These are phyloP conservation scores for Chiloscyllium punctatum DNA, from an alignment of 2,797 vertebrate genomes.

Conservation along the genomic window DNA sequence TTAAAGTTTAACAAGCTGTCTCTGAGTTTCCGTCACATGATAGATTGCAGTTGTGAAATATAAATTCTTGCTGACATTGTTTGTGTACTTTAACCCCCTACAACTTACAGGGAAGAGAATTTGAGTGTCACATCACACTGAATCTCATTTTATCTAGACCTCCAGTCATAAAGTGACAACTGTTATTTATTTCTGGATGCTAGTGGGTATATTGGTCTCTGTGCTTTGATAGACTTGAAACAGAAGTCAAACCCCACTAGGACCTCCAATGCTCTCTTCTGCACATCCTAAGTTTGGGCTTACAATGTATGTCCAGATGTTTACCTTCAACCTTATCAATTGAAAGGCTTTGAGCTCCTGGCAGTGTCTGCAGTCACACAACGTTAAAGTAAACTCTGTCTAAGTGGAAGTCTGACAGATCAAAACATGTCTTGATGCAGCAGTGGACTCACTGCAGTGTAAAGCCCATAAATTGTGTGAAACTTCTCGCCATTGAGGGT, in stretches of 20 bases:
- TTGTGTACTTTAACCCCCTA: slow-evolving; percentile 35
- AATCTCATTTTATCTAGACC: not conserved
- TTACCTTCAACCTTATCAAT: not conserved
- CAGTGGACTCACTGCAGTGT: not conserved
- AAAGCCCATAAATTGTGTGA: not conserved
- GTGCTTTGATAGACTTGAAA: not conserved
- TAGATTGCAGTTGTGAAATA: slow-evolving; percentile 35
- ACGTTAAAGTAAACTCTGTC: not conserved
- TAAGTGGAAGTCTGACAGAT: not conserved
- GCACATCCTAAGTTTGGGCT: not conserved
- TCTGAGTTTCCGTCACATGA: not conserved
- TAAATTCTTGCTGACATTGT: slow-evolving; percentile 37
- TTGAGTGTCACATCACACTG: not conserved
- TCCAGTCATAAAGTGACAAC: not conserved
- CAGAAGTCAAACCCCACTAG: not conserved
- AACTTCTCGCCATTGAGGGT: not conserved
- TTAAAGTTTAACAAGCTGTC: slow-evolving; percentile 37
- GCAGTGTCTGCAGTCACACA: not conserved
- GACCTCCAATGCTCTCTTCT: not conserved
- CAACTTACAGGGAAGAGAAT: not conserved
- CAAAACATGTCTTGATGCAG: not conserved
- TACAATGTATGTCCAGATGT: not conserved
- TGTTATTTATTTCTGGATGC: not conserved
- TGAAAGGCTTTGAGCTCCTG: not conserved
- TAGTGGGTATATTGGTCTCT: not conserved